phyloP scores from a whole-genome alignment of 2,113 vertebrate species.

The Eulacestoma nigropectus region DNA sequence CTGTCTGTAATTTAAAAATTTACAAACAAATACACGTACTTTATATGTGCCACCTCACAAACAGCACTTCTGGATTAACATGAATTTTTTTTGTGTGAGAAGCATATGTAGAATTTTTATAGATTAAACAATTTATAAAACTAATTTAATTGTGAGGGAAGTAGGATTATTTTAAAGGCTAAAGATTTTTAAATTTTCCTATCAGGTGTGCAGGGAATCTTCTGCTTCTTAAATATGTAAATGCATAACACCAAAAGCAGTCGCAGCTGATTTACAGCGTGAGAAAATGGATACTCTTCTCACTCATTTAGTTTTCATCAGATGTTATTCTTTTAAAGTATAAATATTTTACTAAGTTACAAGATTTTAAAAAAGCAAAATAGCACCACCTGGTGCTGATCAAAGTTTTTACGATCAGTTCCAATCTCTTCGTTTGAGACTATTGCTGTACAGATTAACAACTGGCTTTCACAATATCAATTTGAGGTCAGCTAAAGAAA shows the following conservation, averaged over 20 bases:
- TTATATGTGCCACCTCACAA: not conserved
- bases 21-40: rapidly evolving
- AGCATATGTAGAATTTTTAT: not conserved
- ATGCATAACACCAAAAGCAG: not conserved
- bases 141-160: not conserved
- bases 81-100: not conserved
- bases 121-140: not conserved
- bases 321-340: not conserved
- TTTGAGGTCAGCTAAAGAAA: not conserved
- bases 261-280: not conserved
- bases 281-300: not conserved
- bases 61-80: not conserved
- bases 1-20: not conserved
- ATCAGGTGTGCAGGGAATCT: not conserved
- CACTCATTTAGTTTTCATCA: not conserved
- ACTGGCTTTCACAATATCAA: rapidly evolving
- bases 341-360: not conserved
- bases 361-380: constrained; percentile 50
- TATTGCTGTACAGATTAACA: not conserved
- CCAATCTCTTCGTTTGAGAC: not conserved
- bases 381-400: constrained; percentile 71
- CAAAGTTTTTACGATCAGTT: not conserved
- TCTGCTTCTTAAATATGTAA: not conserved
- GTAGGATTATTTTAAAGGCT: not conserved
- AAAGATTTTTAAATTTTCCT: not conserved